phyloP scores from a whole-genome alignment of 2,113 vertebrate genomes.

The Hippolais icterina region DNA sequence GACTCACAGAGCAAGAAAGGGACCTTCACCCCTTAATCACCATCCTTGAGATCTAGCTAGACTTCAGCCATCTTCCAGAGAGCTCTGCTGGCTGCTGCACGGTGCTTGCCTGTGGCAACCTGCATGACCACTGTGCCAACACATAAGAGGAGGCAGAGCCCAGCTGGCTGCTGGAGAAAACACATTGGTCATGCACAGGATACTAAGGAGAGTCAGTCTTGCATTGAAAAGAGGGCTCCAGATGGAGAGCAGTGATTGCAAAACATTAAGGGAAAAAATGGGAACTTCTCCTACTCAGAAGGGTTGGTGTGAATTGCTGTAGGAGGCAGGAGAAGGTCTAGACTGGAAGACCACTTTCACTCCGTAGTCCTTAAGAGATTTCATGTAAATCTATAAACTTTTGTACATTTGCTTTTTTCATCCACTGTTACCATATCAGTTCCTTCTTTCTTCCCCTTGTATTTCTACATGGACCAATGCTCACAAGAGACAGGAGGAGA shows the following conservation, averaged over 20 bases:
- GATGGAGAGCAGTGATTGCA: background rate
- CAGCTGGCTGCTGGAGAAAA: background rate
- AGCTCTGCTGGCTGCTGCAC: background rate
- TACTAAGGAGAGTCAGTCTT: background rate
- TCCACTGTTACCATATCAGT: background rate
- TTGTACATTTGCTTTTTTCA: background rate
- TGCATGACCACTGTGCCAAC: rapidly evolving
- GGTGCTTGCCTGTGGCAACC: background rate
- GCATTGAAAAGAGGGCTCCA: background rate
- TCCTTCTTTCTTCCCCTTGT: background rate
- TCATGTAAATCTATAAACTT: background rate
- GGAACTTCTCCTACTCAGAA: background rate
- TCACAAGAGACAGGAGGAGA: background rate
- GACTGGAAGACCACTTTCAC: background rate
- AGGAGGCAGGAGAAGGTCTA: background rate
- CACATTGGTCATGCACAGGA: background rate
- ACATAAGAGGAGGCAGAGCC: background rate
- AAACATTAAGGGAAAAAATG: background rate
- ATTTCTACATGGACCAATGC: background rate
- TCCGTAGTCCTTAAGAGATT: background rate
- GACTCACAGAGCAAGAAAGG: background rate
- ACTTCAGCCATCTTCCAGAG: background rate
- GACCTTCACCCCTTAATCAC: background rate
- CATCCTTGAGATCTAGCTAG: background rate
- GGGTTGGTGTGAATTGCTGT: background rate